Evolutionary conservation across 2,797 vertebrate species (phyloP), one percentile per base, ranked within the genome.

Genomic region (Lepus oiostolus): DNA sequence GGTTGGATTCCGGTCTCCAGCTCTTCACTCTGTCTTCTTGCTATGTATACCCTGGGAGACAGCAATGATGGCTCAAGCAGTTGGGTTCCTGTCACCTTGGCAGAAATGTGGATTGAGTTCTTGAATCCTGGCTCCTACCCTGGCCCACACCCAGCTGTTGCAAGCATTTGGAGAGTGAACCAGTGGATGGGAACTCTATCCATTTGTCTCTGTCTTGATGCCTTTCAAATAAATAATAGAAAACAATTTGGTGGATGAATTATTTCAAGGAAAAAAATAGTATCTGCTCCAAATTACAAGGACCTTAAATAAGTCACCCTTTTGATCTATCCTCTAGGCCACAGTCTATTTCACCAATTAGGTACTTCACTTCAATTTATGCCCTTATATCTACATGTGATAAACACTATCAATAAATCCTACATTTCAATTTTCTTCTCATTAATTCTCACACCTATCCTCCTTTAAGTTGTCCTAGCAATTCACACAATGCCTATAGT

Each of bases 401-500:
- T 85, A 52, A 93, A 85, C 7, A 72, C 26, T 38, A 71, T 74
- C 71, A 90, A 83, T 21, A 89, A 72, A 52, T 4, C 2, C 47
- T 71, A 5, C n/a, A 47, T 63, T 68, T 52, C 50, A 22, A 60
- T 42, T 21, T 67, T 28, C 17, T 65, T 90, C 42, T 63, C 35
- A 52, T n/a, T 79, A 13, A 22, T 71, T 67, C 30, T 90, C 52
- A 86, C 42, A 38, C 11, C 9, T 71, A 24, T 58, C 21, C 21
- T 60, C 71, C n/a, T 84, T 30, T 47, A 93, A 58, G 16, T 79
- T 86, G 28, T 82, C 32, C 68, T 60, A 87, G 93, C 0, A 90
- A 77, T 76, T 60, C 52, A 22, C 79, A 32, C 35, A 54, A 42
- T 88, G 75, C 60, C 35, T 79, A 47, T 52, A 83, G 52, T 62